Evolutionary conservation across 2,888 invertebrate species (phyloP).

Genomic region (Tetanocera ferruginea): DNA sequence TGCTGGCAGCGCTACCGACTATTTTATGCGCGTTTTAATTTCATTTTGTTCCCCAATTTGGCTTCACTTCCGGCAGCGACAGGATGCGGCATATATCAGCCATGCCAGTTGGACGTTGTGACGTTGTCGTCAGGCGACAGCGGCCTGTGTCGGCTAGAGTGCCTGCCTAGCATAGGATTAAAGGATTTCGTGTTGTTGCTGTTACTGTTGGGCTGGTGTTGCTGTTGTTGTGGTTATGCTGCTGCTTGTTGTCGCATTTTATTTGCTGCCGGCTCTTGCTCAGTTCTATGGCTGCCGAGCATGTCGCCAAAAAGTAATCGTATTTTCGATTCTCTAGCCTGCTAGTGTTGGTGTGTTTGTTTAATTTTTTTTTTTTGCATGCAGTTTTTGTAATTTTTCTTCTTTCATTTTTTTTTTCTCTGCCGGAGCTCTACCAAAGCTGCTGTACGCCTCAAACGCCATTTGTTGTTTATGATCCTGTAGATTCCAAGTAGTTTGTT

Average conservation of each 20-base stretch:
- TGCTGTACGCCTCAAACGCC: conserved; percentile 9
- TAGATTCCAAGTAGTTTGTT: background rate
- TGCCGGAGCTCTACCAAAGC: background rate
- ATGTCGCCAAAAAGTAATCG: conserved; percentile 22
- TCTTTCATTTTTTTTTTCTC: background rate
- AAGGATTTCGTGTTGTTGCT: conserved; percentile 1
- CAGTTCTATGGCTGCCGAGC: background rate
- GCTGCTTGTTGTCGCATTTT: background rate
- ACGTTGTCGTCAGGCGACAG: background rate
- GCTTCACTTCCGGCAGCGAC: conserved; percentile 3
- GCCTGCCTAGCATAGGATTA: background rate
- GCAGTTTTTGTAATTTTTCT: background rate
- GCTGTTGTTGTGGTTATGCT: background rate
- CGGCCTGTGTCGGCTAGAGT: background rate
- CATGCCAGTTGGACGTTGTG: background rate
- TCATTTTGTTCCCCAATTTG: conserved; percentile 9
- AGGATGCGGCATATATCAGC: background rate
- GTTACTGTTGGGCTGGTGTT: background rate
- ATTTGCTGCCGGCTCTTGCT: too few species aligned
- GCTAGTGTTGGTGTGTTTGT: background rate
- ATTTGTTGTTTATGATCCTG: conserved; percentile 29
- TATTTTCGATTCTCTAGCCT: background rate
- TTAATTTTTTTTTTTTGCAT: background rate
- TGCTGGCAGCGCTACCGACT: background rate
- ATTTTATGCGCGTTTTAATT: conserved; percentile 25